A percentile compares a stretch with the other conserved stretches of the same genome.
Conservation (phyloP, 2,797 vertebrate genomes). For the Kryptolebias ocellatus region DNA sequence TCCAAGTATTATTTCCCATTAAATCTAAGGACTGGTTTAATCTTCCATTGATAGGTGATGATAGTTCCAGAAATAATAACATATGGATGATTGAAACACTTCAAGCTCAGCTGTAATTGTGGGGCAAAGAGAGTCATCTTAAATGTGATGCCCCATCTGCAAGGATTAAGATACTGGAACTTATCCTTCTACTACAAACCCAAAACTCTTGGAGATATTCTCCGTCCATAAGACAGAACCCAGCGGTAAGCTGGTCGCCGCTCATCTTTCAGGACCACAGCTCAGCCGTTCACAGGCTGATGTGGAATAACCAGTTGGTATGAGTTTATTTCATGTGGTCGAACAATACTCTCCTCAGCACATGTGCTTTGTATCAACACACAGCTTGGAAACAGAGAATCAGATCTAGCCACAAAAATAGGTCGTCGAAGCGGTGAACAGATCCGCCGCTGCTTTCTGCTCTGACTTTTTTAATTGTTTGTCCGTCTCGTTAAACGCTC, state of each 20-base stretch:
- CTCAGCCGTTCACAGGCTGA: constrained; percentile 28
- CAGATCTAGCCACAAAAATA: constrained; percentile 50
- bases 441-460: constrained; percentile 19
- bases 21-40: no score
- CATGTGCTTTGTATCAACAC: constrained; percentile 70
- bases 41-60: no score
- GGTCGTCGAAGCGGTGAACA: constrained; percentile 41
- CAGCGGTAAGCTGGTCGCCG: constrained; percentile 36
- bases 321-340: constrained; percentile 52
- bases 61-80: no score
- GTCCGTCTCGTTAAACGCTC: neutral
- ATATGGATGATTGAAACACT: no score
- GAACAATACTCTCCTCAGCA: constrained; percentile 54
- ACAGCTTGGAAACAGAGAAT: constrained; percentile 57
- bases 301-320: constrained; percentile 46
- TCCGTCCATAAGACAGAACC: constrained; percentile 30
- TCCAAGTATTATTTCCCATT: neutral
- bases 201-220: neutral
- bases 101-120: no score
- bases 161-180: no score
- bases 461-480: neutral
- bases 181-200: constrained; percentile 25
- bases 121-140: no score
- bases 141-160: no score
- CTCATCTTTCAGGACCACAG: constrained; percentile 28